Conservation (phyloP, 2,797 vertebrate genomes). For the Propithecus deckenii region DNA sequence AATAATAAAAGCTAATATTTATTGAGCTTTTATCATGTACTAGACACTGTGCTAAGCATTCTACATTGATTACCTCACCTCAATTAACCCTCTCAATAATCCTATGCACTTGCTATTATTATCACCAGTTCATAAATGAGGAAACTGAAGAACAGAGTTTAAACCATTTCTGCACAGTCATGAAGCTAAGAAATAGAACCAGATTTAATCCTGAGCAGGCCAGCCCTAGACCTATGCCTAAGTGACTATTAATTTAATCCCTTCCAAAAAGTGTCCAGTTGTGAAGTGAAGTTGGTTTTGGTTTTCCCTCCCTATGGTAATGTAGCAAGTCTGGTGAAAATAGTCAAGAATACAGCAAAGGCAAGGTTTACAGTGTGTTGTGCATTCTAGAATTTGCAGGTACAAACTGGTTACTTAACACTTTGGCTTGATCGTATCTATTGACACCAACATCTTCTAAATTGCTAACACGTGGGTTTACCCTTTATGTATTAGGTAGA, state of each 20-base stretch:
- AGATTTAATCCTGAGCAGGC: neutral
- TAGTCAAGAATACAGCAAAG: neutral
- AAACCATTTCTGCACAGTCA: neutral
- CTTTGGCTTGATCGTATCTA: neutral
- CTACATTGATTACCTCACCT: conserved; percentile 44
- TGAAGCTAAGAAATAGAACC: neutral
- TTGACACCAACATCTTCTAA: neutral
- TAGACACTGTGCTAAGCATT: neutral
- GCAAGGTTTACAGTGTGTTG: neutral
- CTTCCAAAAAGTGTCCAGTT: neutral
- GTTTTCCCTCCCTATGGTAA: neutral
- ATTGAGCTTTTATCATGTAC: neutral
- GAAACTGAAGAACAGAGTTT: neutral
- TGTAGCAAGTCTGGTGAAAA: neutral
- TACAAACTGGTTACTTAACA: neutral
- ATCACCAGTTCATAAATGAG: neutral
- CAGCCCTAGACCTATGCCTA: neutral
- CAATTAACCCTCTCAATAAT: neutral
- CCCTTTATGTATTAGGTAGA: neutral
- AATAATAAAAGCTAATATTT: conserved; percentile 46
- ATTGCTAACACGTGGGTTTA: too few relatives aligned
- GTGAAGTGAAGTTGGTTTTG: neutral
- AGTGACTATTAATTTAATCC: neutral
- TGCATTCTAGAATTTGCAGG: neutral
- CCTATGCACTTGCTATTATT: neutral